Percentiles rank a stretch among this genome's conserved stretches.
Evolutionary conservation across 1,140 invertebrate genomes (phyloP).

Genomic region (Cyrtorhinus lividipennis): DNA sequence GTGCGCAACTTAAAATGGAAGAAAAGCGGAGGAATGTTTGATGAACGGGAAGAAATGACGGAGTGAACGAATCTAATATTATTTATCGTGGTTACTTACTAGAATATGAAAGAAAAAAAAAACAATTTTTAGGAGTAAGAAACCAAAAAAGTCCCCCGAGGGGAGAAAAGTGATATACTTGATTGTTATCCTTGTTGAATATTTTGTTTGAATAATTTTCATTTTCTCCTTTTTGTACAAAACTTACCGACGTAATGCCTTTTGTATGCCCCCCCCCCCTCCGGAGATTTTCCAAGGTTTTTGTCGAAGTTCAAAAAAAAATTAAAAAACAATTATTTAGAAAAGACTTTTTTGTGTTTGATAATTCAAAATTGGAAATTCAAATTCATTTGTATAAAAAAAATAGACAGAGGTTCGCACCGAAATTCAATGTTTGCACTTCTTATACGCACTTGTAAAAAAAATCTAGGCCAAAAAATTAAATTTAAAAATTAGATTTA

Average conservation of each 20-base stretch:
- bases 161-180: constrained; percentile 1
- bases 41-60: neutral
- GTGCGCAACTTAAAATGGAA: neutral
- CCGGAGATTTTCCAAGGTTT: neutral
- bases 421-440: constrained; percentile 21
- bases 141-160: neutral
- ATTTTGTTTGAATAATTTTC: neutral
- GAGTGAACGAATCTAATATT: constrained; percentile 7
- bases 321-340: neutral
- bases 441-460: constrained; percentile 18
- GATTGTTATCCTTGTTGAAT: neutral
- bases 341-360: neutral
- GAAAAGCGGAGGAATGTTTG: neutral
- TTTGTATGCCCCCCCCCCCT: neutral
- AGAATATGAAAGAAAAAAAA: constrained; percentile 6
- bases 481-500: constrained; percentile 9
- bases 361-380: neutral
- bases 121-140: no score
- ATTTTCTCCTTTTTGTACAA: neutral
- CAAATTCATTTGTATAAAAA: neutral
- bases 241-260: neutral
- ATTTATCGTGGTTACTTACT: constrained; percentile 10
- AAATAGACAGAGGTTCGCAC: constrained; percentile 16
- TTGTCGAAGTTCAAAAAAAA: neutral
- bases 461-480: constrained; percentile 16